Base-by-base conservation (phyloP, 2,113 vertebrate genomes). In the Gila orcuttii region DNA sequence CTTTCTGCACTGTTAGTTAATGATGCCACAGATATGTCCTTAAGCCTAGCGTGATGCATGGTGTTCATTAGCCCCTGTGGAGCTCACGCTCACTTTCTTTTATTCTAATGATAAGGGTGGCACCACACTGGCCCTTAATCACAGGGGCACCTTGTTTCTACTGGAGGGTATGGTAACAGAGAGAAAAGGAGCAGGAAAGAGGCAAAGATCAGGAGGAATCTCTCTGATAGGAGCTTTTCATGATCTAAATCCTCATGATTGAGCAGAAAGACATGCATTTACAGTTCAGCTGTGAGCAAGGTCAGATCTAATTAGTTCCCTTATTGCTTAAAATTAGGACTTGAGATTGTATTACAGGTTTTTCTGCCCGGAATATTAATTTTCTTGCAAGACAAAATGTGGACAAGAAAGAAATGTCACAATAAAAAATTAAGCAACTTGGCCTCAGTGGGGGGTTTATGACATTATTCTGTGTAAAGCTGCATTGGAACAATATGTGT, bases 51-150 rank as follows among this genome's bases (percentile, higher is more conserved):
- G 95, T 98, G 97, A 98, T 99, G 97, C 97, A 99, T 98, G 94
- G 95, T 95, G 97, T 99, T 99, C 97, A 99, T 99, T 99, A 98
- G 96, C 94, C 94, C 94, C 93, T 91, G 82, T 95, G 66, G 39
- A 52, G 62, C 50, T 75, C 69, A 68, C 25, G 1, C 80, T 28
- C 68, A 45, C 87, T 85, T 74, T 69, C 79, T 59, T 69, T 95
- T 96, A 94, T 95, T 97, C 95, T 97, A 97, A 96, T 98, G 97
- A 99, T 96, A 96, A 97, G 95, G 96, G 97, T 97, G 97, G 97
- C 96, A 93, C 95, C 94, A 96, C 94, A 96, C 96, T 98, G 97
- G 98, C 97, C 97, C 97, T 98, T 97, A 97, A 97, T 98, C 98
- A 97, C 96, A 95, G 95, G 94, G 94, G 93, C 95, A 95, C 94